Base-by-base conservation (phyloP, 2,888 invertebrate species). In the Oegoconia quadripuncta region DNA sequence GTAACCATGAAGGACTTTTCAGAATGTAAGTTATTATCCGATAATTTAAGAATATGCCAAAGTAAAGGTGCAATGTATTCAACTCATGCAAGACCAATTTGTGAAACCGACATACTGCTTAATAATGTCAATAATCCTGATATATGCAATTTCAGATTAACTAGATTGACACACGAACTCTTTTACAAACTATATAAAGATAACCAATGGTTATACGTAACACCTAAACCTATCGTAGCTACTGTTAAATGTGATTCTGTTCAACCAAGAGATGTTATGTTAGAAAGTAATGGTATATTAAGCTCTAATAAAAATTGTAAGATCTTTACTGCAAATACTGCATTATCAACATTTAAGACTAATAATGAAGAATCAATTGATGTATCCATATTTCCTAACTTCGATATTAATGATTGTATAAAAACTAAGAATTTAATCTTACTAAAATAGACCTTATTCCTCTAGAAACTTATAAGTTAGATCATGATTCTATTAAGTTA, bases 351-450 rank as follows among this genome's bases (percentile, higher is more conserved):
- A 8, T 23, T 28, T 28, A 28, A 9, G 2, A 28, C 5, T 14
- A 28, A 12, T 28, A 28, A 3, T 28, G 12, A 14, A 28, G 13
- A 12, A 7, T 6, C 11, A 12, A 12, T 28, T 28, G 13, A 12
- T 28, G 7, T 28, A 12, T 12, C 5, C 2, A 4, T 28, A 5
- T 28, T 28, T 13, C 14, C 28, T 3, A 8, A 3, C 3, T 28
- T 28, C 13, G 28, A 28, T 28, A 28, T 28, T 28, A 28, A 28
- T 28, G 28, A 28, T 9, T 28, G 28, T 28, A 28, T 28, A 28
- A 28, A 28, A 13, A 14, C 12, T n/a, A n/a, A n/a, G n/a, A 28
- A 28, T 8, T 28, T 5, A 28, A 12, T 28, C 9, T 28, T 12
- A 28, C 12, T 13, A 14, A 28, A 14, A 7, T 28, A 28, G 23